phyloP scores from a whole-genome alignment of 1,140 invertebrate genomes.

The Zeugodacus cucurbitae region DNA sequence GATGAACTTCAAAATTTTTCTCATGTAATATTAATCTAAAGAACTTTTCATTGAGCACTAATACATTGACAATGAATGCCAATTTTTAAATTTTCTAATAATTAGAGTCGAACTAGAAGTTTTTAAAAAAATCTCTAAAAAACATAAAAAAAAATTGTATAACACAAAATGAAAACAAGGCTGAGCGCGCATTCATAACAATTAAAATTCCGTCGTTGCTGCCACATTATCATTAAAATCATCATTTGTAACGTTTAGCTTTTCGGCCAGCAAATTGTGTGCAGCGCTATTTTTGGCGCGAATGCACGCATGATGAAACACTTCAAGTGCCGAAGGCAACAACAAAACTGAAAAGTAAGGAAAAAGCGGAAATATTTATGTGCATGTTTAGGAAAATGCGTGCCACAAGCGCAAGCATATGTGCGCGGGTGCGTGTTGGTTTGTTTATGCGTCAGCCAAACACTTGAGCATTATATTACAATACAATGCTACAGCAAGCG shows the following conservation, averaged over 20 bases:
- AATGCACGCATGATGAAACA: not conserved
- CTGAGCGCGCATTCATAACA: not conserved
- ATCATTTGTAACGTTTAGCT: not conserved
- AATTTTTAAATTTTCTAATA: too few species aligned
- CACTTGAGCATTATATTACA: not conserved
- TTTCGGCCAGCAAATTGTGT: not conserved
- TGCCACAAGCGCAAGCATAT: not conserved
- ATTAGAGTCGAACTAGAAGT: too few species aligned
- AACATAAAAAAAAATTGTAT: too few species aligned
- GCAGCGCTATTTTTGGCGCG: not conserved
- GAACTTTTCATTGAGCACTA: too few species aligned
- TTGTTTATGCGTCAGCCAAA: not conserved
- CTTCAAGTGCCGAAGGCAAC: not conserved
- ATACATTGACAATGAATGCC: too few species aligned
- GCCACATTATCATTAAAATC: not conserved
- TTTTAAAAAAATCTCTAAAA: too few species aligned
- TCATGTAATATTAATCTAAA: too few species aligned
- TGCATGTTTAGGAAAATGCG: not conserved
- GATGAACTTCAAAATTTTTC: too few species aligned
- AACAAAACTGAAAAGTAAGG: not conserved
- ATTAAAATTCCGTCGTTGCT: not conserved
- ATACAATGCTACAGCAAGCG: not conserved
- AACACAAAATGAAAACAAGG: too few species aligned
- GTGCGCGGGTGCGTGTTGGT: not conserved
- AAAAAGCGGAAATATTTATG: not conserved